These are phyloP conservation scores for Lasiommata megera DNA, from an alignment of 2,888 invertebrate species.

Conservation along the genomic window DNA sequence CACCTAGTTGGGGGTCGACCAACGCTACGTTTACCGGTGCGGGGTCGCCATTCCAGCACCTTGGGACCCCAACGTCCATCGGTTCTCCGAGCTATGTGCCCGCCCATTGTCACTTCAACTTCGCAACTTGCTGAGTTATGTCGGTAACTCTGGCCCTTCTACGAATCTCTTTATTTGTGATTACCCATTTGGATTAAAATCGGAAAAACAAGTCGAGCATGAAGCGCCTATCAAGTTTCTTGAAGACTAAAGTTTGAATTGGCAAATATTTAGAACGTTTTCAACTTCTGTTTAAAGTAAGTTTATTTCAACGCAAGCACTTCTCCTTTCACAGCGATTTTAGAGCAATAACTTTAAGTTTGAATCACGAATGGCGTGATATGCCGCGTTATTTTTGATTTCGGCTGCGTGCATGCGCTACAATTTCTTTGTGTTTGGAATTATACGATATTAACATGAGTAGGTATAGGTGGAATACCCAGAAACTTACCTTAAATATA, in stretches of 20 bases:
- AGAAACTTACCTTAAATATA: conserved; percentile 32
- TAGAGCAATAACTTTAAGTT: not conserved
- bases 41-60: too few species aligned
- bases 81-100: too few species aligned
- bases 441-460: not conserved
- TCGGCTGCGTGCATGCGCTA: not conserved
- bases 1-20: too few species aligned
- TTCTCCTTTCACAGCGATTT: not conserved
- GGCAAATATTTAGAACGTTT: not conserved
- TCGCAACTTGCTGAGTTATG: too few species aligned
- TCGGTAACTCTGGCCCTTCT: too few species aligned
- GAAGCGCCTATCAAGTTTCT: not conserved
- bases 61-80: too few species aligned
- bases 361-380: conserved; percentile 6
- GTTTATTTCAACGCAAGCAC: not conserved
- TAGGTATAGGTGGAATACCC: not conserved
- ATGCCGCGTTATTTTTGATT: conserved; percentile 9
- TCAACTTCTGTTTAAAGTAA: not conserved
- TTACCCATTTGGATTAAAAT: not conserved
- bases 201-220: not conserved
- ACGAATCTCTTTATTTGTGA: too few species aligned
- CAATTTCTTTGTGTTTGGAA: not conserved
- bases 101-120: too few species aligned
- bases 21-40: too few species aligned
- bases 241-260: conserved; percentile 1